Percentiles rank a stretch among this genome's conserved stretches.
Conservation (phyloP, 2,113 vertebrate genomes). For the cattle (Bos taurus) region DNA sequence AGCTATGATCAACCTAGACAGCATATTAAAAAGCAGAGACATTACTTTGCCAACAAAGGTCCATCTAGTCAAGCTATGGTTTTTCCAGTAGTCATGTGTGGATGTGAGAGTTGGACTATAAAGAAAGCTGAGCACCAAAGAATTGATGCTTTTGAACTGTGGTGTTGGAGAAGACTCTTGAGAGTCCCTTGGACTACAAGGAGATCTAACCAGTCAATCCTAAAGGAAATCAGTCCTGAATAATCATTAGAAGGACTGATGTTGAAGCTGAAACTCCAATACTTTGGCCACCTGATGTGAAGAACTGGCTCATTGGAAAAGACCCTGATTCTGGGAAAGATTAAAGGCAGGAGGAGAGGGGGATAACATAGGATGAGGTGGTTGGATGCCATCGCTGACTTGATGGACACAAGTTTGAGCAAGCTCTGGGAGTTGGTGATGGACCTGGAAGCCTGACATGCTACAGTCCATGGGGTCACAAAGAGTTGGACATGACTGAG, state of each 20-base stretch:
- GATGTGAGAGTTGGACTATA: not conserved
- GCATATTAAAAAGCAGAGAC: not conserved
- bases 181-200: not conserved
- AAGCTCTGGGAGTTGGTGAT: not conserved
- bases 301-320: not conserved
- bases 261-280: not conserved
- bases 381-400: not conserved
- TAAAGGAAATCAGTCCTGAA: not conserved
- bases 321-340: not conserved
- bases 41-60: not conserved
- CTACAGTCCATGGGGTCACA: not conserved
- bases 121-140: rapidly evolving
- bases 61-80: not conserved
- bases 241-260: not conserved
- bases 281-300: not conserved
- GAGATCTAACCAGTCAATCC: not conserved
- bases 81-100: not conserved
- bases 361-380: not conserved
- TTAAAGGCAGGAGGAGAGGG: not conserved
- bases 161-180: not conserved
- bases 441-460: not conserved
- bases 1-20: not conserved
- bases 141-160: not conserved
- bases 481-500: not conserved
- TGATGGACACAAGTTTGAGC: not conserved